Evolutionary conservation across 2,113 vertebrate genomes (phyloP).

Genomic region (cat (Felis catus)): F.catus_Fca126_mat1.0 CM031413.1:131923501-131924000

Average conservation of each 20-base stretch:
- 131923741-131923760: background rate
- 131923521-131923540: constrained; percentile 62
- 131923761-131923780: constrained; percentile 11
- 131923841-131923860: constrained; percentile 58
- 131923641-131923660: background rate
- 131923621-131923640: background rate
- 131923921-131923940: constrained; percentile 59
- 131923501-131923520: constrained; percentile 58
- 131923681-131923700: background rate
- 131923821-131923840: constrained; percentile 60
- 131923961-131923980: constrained; percentile 41
- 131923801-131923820: constrained; percentile 50
- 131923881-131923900: background rate
- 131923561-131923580: background rate
- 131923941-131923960: constrained; percentile 35
- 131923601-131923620: background rate
- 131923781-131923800: constrained; percentile 33
- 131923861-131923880: constrained; percentile 60
- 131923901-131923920: constrained; percentile 70
- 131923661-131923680: background rate
- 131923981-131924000: constrained; percentile 49
- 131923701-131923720: too few relatives aligned
- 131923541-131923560: background rate
- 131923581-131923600: background rate
- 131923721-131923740: background rate